phyloP scores from a whole-genome alignment of 92 coral and sea anemone species.

The Galaxea fascicularis region DNA sequence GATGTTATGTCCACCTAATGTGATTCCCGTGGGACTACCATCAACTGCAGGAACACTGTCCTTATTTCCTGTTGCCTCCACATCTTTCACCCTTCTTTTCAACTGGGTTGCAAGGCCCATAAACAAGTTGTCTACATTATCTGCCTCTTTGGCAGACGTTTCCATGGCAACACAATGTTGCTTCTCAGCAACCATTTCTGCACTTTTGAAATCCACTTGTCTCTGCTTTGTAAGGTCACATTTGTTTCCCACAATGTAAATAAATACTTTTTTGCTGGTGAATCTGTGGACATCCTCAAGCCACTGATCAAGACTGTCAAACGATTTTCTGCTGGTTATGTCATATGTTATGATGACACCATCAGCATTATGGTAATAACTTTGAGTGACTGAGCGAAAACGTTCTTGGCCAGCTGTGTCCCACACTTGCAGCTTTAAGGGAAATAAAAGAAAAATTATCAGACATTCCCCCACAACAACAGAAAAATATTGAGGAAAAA shows the following conservation, averaged over 20 bases:
- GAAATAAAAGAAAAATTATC: neutral
- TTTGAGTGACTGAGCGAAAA: constrained; percentile 96
- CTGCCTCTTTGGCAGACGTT: constrained; percentile 97
- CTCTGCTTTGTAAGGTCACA: constrained; percentile 80
- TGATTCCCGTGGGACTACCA: constrained; percentile 66
- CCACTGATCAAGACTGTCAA: constrained; percentile 92
- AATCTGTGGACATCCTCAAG: constrained; percentile 91
- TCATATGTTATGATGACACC: constrained; percentile 94
- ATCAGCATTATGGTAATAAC: constrained; percentile 96
- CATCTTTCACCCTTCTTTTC: constrained; percentile 77
- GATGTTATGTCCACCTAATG: constrained; percentile 78
- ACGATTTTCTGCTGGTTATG: constrained; percentile 87
- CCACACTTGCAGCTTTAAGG: constrained; percentile 93
- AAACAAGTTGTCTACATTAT: constrained; percentile 92
- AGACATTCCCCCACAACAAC: neutral
- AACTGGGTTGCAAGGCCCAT: constrained; percentile 91
- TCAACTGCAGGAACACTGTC: constrained; percentile 45
- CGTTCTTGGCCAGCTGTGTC: constrained; percentile 99
- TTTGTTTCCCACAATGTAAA: constrained; percentile 95
- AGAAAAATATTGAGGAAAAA: neutral
- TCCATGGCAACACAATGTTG: constrained; percentile 91
- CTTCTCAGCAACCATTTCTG: constrained; percentile 79
- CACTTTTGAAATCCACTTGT: constrained; percentile 82
- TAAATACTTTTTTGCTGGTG: constrained; percentile 88
- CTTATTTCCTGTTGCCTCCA: constrained; percentile 59